Percentiles rank a stretch among this genome's conserved stretches.
Conservation (phyloP, 2,888 invertebrate genomes). For the Melanchra persicariae region DNA sequence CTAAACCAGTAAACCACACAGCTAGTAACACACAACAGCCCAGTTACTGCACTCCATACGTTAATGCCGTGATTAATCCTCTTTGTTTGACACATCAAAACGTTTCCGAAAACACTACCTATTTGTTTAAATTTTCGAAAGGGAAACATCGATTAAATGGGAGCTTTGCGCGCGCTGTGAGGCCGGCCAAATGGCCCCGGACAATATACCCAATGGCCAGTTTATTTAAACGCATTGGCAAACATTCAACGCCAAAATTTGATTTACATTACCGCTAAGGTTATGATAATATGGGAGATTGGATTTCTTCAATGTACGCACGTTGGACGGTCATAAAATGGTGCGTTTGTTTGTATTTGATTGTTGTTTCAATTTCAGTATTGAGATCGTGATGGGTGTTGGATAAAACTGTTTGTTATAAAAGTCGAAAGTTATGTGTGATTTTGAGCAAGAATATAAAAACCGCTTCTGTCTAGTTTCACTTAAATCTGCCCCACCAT, state of each 20-base stretch:
- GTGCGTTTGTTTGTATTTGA: slow-evolving; percentile 53
- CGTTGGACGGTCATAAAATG: slow-evolving; percentile 41
- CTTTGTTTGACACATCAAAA: slow-evolving; percentile 67
- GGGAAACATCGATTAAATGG: slow-evolving; percentile 58
- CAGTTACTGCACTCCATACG: slow-evolving; percentile 54
- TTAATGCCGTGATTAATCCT: slow-evolving; percentile 60
- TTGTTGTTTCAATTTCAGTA: slow-evolving; percentile 49
- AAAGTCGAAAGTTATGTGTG: slow-evolving; percentile 20
- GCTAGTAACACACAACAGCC: slow-evolving; percentile 31
- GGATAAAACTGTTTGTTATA: slow-evolving; percentile 45
- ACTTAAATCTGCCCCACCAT: too few relatives aligned
- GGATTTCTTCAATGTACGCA: slow-evolving; percentile 51
- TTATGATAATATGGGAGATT: slow-evolving; percentile 64
- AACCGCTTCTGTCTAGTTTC: background rate
- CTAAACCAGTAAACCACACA: slow-evolving; percentile 11
- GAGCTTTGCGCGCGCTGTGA: slow-evolving; percentile 56
- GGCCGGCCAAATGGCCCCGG: slow-evolving; percentile 60
- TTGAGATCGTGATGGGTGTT: slow-evolving; percentile 37
- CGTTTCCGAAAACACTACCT: slow-evolving; percentile 42
- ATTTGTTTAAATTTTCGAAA: slow-evolving; percentile 61
- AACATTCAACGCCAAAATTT: slow-evolving; percentile 73
- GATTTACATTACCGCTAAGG: slow-evolving; percentile 72
- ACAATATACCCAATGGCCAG: slow-evolving; percentile 61
- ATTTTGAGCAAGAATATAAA: slow-evolving; percentile 1
- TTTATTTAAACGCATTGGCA: slow-evolving; percentile 77